Evolutionary conservation across 1,140 invertebrate species (phyloP).

Genomic region (Bombus fervidus): DNA sequence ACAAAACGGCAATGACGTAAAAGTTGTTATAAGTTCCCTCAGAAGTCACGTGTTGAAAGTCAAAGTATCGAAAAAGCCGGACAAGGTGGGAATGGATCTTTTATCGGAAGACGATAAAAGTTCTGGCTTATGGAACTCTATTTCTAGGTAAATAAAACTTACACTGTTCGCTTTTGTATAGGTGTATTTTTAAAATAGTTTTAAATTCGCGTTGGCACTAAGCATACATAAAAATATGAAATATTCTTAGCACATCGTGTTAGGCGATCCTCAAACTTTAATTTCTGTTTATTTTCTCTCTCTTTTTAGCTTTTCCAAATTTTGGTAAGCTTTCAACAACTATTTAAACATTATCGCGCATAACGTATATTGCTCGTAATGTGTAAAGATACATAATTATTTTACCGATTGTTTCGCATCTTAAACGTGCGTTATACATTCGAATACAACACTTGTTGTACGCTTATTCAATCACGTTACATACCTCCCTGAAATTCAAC

Average conservation of each 20-base stretch:
- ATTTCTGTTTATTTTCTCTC: slow-evolving; percentile 73
- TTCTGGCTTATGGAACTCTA: slow-evolving; percentile 95
- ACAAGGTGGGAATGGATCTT: slow-evolving; percentile 92
- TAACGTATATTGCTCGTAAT: background rate
- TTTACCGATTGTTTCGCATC: background rate
- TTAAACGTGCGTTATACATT: background rate
- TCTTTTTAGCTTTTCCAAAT: slow-evolving; percentile 79
- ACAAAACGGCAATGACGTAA: slow-evolving; percentile 87
- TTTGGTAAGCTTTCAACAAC: slow-evolving; percentile 78
- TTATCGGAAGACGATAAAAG: slow-evolving; percentile 89
- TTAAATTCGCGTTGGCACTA: slow-evolving; percentile 11
- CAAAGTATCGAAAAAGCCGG: slow-evolving; percentile 94
- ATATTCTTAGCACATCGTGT: slow-evolving; percentile 36
- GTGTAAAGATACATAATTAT: background rate
- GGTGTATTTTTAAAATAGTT: background rate
- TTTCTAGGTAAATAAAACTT: slow-evolving; percentile 88
- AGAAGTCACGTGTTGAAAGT: slow-evolving; percentile 95
- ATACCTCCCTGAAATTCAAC: background rate
- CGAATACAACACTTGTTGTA: background rate
- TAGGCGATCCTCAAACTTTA: slow-evolving; percentile 62
- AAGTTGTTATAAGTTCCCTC: slow-evolving; percentile 94
- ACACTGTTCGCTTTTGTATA: background rate
- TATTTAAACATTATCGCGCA: slow-evolving; percentile 56
- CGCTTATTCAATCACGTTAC: background rate
- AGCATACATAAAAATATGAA: slow-evolving; percentile 11